A percentile compares a stretch with the other conserved stretches of the same genome.
Conservation (phyloP, 1,140 invertebrate genomes). For the Euborellia annulipes region DNA sequence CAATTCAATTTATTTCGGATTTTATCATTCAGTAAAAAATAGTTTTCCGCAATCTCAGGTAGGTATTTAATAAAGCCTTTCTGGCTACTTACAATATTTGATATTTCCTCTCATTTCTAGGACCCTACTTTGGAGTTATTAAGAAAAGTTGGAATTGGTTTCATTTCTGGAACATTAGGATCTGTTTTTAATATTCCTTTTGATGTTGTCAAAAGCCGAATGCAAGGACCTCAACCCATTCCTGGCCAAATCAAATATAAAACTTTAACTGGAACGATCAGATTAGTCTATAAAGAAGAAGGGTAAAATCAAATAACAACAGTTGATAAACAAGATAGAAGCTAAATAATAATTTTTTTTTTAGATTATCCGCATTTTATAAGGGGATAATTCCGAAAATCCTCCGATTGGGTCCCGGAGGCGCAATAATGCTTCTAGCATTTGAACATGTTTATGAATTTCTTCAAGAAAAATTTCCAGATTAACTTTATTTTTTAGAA, state of each 20-base stretch:
- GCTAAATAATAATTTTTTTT: constrained; percentile 16
- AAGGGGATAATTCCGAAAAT: constrained; percentile 85
- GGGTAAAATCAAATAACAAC: too few species aligned
- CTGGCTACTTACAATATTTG: constrained; percentile 6
- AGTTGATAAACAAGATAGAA: too few species aligned
- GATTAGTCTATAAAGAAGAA: constrained; percentile 67
- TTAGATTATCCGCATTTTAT: constrained; percentile 67
- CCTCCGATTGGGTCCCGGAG: constrained; percentile 75
- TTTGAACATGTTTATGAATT: constrained; percentile 65
- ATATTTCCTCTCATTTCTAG: constrained; percentile 29
- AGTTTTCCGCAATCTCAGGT: constrained; percentile 50
- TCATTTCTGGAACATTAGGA: constrained; percentile 64
- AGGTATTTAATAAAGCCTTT: constrained; percentile 18
- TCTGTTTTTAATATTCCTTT: constrained; percentile 87
- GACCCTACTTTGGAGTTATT: constrained; percentile 48
- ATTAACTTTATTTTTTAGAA: constrained; percentile 12
- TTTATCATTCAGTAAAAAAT: constrained; percentile 81
- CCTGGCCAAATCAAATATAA: constrained; percentile 57
- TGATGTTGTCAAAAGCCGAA: constrained; percentile 88
- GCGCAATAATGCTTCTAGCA: constrained; percentile 77
- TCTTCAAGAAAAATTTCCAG: constrained; percentile 36
- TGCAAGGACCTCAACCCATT: constrained; percentile 77
- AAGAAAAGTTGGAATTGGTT: constrained; percentile 61
- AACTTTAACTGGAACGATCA: constrained; percentile 55
- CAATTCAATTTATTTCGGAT: constrained; percentile 87